phyloP scores from a whole-genome alignment of 2,888 invertebrate genomes.

The Linnaemya vulpina region DNA sequence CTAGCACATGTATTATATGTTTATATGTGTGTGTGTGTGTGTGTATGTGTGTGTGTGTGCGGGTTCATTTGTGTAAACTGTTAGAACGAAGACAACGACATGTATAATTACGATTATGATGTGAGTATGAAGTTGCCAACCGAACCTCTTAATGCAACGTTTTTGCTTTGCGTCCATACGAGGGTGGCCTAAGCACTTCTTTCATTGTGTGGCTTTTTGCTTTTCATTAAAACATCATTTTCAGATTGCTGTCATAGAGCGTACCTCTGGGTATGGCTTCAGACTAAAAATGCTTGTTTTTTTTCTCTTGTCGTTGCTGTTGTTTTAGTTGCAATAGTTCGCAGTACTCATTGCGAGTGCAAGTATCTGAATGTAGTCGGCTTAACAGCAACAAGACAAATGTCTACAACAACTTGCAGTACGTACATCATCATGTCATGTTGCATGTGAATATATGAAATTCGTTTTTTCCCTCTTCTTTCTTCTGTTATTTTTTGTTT shows the following conservation, averaged over 20 bases:
- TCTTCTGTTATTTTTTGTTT: not conserved
- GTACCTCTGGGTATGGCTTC: not conserved
- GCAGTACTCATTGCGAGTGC: slow-evolving; percentile 18
- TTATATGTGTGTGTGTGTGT: slow-evolving; percentile 20
- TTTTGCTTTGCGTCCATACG: not conserved
- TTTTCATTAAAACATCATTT: not conserved
- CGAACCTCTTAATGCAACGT: not conserved
- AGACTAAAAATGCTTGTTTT: slow-evolving; percentile 1
- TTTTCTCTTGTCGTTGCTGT: slow-evolving; percentile 3
- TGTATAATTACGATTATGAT: slow-evolving; percentile 62
- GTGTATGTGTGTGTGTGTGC: not conserved
- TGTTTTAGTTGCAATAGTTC: slow-evolving; percentile 33
- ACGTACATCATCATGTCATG: slow-evolving; percentile 34
- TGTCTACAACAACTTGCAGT: slow-evolving; percentile 3
- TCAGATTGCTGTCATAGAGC: not conserved
- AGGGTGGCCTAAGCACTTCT: not conserved
- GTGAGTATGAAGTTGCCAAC: slow-evolving; percentile 36
- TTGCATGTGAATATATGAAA: slow-evolving; percentile 48
- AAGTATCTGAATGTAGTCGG: slow-evolving; percentile 51
- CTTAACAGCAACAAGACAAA: slow-evolving; percentile 9
- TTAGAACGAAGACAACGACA: slow-evolving; percentile 49
- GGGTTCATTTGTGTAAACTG: slow-evolving; percentile 29
- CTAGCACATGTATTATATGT: not conserved
- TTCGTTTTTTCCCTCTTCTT: slow-evolving; percentile 15
- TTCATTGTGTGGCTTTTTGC: not conserved